Evolutionary conservation across 2,797 vertebrate genomes (phyloP).

Genomic region (Premnoplex brunnescens): DNA sequence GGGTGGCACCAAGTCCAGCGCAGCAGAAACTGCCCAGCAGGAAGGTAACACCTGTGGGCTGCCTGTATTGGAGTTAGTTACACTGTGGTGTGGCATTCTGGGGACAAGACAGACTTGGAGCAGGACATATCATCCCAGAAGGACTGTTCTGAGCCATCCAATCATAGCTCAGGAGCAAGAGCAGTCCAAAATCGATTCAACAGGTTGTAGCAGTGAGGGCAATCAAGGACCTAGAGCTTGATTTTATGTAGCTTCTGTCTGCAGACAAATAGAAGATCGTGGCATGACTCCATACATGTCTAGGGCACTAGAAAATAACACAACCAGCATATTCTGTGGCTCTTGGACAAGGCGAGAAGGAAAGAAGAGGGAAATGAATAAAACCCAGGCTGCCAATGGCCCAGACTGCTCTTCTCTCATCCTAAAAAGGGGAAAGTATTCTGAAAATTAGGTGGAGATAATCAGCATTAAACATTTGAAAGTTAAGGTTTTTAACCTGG

Average conservation of each 20-base stretch:
- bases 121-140: neutral
- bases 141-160: neutral
- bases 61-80: neutral
- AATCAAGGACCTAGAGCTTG: neutral
- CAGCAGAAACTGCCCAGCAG: neutral
- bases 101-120: neutral
- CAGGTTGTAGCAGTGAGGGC: neutral
- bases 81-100: accelerated
- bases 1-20: neutral
- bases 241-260: neutral
- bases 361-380: neutral
- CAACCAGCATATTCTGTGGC: neutral
- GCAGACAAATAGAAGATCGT: neutral
- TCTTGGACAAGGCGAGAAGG: neutral
- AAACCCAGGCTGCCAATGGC: neutral
- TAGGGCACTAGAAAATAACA: neutral
- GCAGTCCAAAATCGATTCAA: neutral
- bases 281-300: neutral
- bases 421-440: neutral
- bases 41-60: neutral
- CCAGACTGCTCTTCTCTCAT: neutral
- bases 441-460: neutral
- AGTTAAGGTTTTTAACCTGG: neutral
- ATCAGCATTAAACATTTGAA: neutral
- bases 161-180: accelerated